Percentiles rank a stretch among this genome's conserved stretches.
Evolutionary conservation across 1,140 invertebrate genomes (phyloP).

Genomic region (Magallana gigas): DNA sequence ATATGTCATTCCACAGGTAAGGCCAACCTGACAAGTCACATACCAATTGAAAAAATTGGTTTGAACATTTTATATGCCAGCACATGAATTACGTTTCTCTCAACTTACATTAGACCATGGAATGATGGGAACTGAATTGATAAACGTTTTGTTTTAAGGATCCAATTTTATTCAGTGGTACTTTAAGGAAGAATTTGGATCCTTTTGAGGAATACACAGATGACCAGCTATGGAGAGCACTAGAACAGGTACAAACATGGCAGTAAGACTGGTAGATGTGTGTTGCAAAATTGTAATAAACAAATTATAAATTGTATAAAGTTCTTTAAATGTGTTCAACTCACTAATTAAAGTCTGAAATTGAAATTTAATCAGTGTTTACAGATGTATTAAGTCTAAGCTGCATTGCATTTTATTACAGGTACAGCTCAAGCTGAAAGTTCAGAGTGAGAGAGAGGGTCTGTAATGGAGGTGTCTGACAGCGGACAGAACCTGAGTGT

Average conservation of each 20-base stretch:
- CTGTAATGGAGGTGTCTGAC: conserved; percentile 73
- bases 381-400: no score
- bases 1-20: conserved; percentile 82
- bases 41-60: background rate
- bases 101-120: no score
- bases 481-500: conserved; percentile 78
- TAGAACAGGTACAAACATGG: conserved; percentile 66
- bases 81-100: no score
- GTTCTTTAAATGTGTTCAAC: no score
- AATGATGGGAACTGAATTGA: no score
- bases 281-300: background rate
- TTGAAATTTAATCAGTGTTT: no score
- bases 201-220: conserved; percentile 83
- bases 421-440: conserved; percentile 69
- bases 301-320: no score
- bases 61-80: no score
- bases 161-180: conserved; percentile 80
- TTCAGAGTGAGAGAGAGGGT: conserved; percentile 73
- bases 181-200: conserved; percentile 83
- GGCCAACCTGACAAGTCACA: background rate
- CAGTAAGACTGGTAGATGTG: background rate
- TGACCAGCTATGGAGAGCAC: conserved; percentile 77
- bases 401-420: conserved; percentile 29
- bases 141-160: conserved; percentile 74
- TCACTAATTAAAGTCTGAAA: no score